Evolutionary conservation across 2,888 invertebrate species (phyloP), one percentile per base, ranked within the genome.

Genomic region (Zele albiditarsus): DNA sequence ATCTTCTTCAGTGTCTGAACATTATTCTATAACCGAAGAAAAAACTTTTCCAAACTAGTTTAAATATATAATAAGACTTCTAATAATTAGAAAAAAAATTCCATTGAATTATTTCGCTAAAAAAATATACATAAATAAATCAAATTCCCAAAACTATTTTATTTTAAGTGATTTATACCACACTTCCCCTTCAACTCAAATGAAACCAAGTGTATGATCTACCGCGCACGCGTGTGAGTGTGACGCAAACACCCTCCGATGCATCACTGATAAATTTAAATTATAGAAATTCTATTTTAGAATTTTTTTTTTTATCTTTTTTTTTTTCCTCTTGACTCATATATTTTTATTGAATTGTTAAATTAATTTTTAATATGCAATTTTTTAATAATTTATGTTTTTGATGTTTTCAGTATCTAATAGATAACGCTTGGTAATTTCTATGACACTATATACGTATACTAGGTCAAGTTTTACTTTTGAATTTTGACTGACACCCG

Each of bases 401-500:
- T 53, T 20, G 5, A 5, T 53, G 1, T 23, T 53, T 53, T 53
- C 8, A n/a, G n/a, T 8, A 33, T 23, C 20, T 53, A 3, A n/a
- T 20, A 20, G 8, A 74, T 20, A 33, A 31, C 49, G 62, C 72
- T 60, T 46, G 53, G 49, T 70, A 5, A 33, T 46, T n/a, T 33
- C 60, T 63, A 58, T 75, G 65, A 53, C 25, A n/a, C 46, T 49
- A n/a, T 8, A n/a, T 14, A 60, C 31, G 49, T 25, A 16, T 58
- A 63, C 4, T 63, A 38, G 63, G 63, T 63, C 63, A 31, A 38
- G 63, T 23, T 63, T n/a, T 67, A n/a, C n/a, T 27, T 25, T 70
- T 58, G 46, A 62, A 31, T 65, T 65, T 74, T 71, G 69, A 73
- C 60, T 77, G 77, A 72, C 77, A 71, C 27, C 80, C 82, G 83